Conservation (phyloP, 2,113 vertebrate species). For the Cyphomyrus discorhynchus region DNA sequence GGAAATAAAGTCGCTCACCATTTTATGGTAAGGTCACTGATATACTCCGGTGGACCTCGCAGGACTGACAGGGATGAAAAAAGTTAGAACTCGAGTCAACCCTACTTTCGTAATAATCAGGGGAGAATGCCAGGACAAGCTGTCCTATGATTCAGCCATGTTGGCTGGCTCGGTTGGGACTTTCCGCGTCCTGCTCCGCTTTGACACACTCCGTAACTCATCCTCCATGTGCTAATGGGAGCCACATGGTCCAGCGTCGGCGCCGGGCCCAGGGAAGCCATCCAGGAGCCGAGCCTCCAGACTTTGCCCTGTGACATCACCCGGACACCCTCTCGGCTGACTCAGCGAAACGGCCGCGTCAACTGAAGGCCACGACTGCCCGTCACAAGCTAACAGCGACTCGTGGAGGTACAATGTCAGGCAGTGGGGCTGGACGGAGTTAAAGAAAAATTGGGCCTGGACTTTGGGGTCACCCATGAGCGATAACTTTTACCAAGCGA, state of each 20-base stretch:
- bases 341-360: neutral
- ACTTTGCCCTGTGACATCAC: slow-evolving; percentile 14
- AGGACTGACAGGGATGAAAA: neutral
- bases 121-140: neutral
- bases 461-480: neutral
- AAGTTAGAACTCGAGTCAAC: neutral
- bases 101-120: neutral
- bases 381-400: neutral
- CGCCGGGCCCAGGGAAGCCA: neutral
- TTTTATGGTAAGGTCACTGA: neutral
- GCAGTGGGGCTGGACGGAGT: neutral
- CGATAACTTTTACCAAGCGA: neutral
- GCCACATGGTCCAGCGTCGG: neutral
- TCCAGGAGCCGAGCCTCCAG: neutral
- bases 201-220: neutral
- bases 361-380: neutral
- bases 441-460: neutral
- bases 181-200: neutral
- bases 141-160: neutral
- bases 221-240: neutral
- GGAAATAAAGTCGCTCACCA: neutral
- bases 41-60: neutral
- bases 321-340: neutral
- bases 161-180: neutral
- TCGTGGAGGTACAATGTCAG: neutral